Evolutionary conservation across 2,888 invertebrate genomes (phyloP).

Genomic region (Plagodis pulveraria): DNA sequence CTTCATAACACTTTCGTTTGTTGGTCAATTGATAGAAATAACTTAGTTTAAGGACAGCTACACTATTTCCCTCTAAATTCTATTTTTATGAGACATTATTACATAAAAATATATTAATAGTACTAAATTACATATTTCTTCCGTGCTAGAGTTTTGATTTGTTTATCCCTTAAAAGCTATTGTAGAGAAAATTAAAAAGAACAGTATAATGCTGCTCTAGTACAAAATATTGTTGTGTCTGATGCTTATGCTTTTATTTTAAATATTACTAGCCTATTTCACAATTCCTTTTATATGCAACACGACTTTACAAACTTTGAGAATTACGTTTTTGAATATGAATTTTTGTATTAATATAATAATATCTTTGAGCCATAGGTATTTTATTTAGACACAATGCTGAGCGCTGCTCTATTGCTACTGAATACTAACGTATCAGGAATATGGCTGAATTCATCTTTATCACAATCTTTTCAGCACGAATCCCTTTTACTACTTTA

Average conservation of each 20-base stretch:
- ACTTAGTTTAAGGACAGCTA: conserved; percentile 46
- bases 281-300: conserved; percentile 14
- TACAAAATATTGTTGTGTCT: conserved; percentile 72
- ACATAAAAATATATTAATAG: conserved; percentile 12
- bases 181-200: conserved; percentile 8
- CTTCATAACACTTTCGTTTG: conserved; percentile 60
- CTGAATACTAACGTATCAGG: too few species aligned
- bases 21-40: conserved; percentile 68
- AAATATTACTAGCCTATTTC: conserved; percentile 16
- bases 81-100: conserved; percentile 27
- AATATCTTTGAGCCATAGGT: too few species aligned
- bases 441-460: too few species aligned
- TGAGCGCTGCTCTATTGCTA: too few species aligned
- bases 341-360: too few species aligned
- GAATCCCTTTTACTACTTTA: too few species aligned
- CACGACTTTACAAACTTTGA: too few species aligned
- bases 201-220: conserved; percentile 58
- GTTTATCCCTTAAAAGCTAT: conserved; percentile 4
- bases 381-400: too few species aligned
- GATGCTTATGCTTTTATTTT: conserved; percentile 47
- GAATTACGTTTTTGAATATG: too few species aligned
- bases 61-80: conserved; percentile 21
- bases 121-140: conserved; percentile 17
- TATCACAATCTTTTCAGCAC: too few species aligned
- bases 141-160: conserved; percentile 3